phyloP scores from a whole-genome alignment of 2,113 vertebrate species.

The Scomber japonicus region DNA sequence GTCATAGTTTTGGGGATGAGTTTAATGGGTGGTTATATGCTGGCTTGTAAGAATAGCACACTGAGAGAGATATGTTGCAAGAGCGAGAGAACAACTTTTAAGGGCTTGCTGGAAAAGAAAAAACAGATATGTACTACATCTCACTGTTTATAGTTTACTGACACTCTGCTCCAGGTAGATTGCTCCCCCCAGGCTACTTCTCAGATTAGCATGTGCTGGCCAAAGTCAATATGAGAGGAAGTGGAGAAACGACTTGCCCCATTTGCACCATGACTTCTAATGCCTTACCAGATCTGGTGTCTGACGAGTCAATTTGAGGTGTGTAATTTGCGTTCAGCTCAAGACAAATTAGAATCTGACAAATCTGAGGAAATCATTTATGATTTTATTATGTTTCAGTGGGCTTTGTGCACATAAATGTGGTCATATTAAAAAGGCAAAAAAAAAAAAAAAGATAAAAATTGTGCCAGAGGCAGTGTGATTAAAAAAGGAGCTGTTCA shows the following conservation, averaged over 20 bases:
- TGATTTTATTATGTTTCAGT: not conserved
- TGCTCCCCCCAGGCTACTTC: slow-evolving; percentile 60
- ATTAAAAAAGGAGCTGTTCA: not conserved
- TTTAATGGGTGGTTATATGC: slow-evolving; percentile 28
- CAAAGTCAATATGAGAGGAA: slow-evolving; percentile 80
- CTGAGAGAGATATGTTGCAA: slow-evolving; percentile 18
- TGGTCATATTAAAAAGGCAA: too few relatives aligned
- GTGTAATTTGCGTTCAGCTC: slow-evolving; percentile 32
- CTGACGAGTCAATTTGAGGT: slow-evolving; percentile 52
- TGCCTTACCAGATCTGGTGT: slow-evolving; percentile 64
- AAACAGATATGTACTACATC: slow-evolving; percentile 17
- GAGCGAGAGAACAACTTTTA: slow-evolving; percentile 7
- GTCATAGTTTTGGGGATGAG: not conserved
- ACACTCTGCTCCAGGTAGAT: slow-evolving; percentile 72
- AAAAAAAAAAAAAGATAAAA: not conserved
- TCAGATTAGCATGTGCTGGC: slow-evolving; percentile 62
- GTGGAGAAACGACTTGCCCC: slow-evolving; percentile 69
- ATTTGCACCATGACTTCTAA: slow-evolving; percentile 73
- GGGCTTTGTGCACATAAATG: not conserved
- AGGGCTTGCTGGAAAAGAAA: slow-evolving; percentile 28
- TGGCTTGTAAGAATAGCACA: slow-evolving; percentile 22
- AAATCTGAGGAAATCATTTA: slow-evolving; percentile 10
- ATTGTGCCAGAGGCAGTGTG: not conserved
- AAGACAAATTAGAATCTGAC: slow-evolving; percentile 1
- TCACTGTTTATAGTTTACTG: slow-evolving; percentile 42